Base-by-base conservation (phyloP, 2,888 invertebrate genomes). In the Caenorhabditis panamensis region DNA sequence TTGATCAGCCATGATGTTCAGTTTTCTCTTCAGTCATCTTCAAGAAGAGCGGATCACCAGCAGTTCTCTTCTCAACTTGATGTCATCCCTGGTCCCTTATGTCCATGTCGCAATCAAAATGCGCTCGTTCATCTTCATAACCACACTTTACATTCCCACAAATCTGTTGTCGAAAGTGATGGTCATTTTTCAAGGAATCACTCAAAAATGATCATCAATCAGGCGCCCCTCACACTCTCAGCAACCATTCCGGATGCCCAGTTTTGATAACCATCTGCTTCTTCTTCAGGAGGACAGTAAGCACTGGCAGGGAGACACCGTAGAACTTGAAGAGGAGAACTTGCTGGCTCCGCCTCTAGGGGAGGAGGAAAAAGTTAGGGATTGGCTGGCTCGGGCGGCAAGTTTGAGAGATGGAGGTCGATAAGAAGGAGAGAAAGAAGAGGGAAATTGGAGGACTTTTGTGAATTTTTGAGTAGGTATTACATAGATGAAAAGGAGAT, bases 201-300 rank as follows among this genome's bases (percentile, higher is more conserved):
- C 63, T 72, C 72, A 72, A 72, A 72, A 72, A 72, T 58, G 49
- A 47, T 37, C 56, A 72, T 72, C 56, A 47, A 72, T 72, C 64
- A 49, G 31, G n/a, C n/a, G 9, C 36, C 22, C 20, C 24, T 41
- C n/a, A n/a, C n/a, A n/a, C n/a, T 16, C 41, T 11, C 49, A 3
- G 47, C 9, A 47, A 20, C 16, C 44, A 18, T 41, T 31, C 20
- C 62, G 62, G 68, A 69, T 69, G 37, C 44, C 44, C 62, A 22
- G 28, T 28, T n/a, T 44, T 71, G 71, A 71, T 71, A 62, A 63
- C 71, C 71, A 71, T 71, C 62, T 71, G 71, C 44, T 69, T 28
- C 20, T n/a, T n/a, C n/a, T n/a, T n/a, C n/a, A n/a, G n/a, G 44
- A n/a, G n/a, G 16, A 44, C 11, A 16, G 11, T 49, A 11, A 1